Evolutionary conservation across 1,140 invertebrate species (phyloP), one percentile per base, ranked within the genome.

Genomic region (Sarcophaga bullata): DNA sequence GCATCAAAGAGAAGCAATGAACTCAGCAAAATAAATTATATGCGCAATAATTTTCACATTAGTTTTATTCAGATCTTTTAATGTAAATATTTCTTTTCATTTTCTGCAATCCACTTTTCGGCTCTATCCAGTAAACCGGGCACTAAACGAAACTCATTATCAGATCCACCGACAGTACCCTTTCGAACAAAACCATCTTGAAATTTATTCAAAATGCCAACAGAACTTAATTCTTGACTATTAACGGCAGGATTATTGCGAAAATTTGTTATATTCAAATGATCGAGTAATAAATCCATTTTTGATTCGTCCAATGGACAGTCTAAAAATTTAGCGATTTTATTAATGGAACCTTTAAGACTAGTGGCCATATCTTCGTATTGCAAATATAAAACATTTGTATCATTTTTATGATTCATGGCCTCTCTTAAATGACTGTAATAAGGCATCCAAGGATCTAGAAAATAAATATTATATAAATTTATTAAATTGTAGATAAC

Each of bases 331-430:
- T 90, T 85, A 0, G 92, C 90, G 2, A 95, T 91, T 82, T 91
- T 92, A 15, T 88, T 86, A 2, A 95, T 91, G 0, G 92, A 88
- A 7, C 86, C 85, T 17, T 88, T 87, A 25, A 94, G 88, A 89
- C 95, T 91, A 92, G 92, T 92, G 73, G 92, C 91, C 89, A 97
- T 93, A 84, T 96, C 94, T 90, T 97, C 96, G 86, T 96, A 97
- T 86, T 95, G 95, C 37, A 96, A 86, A 86, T 96, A 96, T 0
- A 96, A 86, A 73, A 96, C 86, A 87, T 96, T 96, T 8, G 92
- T 91, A 85, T 95, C 91, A 83, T 95, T 83, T 84, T 93, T 91
- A 19, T 91, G 86, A 1, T 92, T 85, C 93, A 94, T 95, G 0
- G 94, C 95, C 91, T 96, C 95, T 85, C 94, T 93, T 0, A 96